Evolutionary conservation across 2,797 vertebrate species (phyloP).

Genomic region (Hipposideros larvatus): DNA sequence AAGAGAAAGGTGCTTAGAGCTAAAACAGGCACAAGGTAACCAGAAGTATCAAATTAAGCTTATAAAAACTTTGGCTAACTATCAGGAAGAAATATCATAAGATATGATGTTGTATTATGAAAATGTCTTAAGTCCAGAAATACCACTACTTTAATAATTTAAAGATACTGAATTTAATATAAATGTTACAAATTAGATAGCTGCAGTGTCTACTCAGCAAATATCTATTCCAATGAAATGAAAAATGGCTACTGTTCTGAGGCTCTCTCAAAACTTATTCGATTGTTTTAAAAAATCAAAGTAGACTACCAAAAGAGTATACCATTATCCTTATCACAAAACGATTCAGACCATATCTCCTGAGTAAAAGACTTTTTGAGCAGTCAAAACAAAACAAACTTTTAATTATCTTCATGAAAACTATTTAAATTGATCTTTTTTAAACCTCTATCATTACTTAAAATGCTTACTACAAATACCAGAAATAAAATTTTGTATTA

Average conservation of each 20-base stretch:
- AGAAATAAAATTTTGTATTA: conserved; percentile 81
- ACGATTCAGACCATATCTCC: neutral
- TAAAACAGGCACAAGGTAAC: neutral
- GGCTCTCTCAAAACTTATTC: neutral
- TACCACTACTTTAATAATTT: conserved; percentile 54
- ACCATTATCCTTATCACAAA: neutral
- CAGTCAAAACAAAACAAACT: conserved; percentile 83
- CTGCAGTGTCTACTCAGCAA: neutral
- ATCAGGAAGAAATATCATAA: conserved; percentile 43
- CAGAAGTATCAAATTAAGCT: neutral
- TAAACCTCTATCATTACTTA: conserved; percentile 74
- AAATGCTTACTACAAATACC: conserved; percentile 80
- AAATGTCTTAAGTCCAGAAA: conserved; percentile 23
- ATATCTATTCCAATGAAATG: neutral
- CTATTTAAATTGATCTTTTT: conserved; percentile 78
- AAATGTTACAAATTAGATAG: neutral
- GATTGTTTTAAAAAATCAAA: conserved; percentile 20
- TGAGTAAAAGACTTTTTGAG: conserved; percentile 66
- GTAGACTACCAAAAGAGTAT: neutral
- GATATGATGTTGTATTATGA: conserved; percentile 19
- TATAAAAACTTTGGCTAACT: conserved; percentile 55
- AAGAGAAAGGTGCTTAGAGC: neutral
- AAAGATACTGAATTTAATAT: conserved; percentile 63
- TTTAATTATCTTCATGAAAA: conserved; percentile 78
- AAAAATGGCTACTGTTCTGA: neutral